Conservation (phyloP, 2,797 vertebrate species). For the Sphenopsis melanotis region DNA sequence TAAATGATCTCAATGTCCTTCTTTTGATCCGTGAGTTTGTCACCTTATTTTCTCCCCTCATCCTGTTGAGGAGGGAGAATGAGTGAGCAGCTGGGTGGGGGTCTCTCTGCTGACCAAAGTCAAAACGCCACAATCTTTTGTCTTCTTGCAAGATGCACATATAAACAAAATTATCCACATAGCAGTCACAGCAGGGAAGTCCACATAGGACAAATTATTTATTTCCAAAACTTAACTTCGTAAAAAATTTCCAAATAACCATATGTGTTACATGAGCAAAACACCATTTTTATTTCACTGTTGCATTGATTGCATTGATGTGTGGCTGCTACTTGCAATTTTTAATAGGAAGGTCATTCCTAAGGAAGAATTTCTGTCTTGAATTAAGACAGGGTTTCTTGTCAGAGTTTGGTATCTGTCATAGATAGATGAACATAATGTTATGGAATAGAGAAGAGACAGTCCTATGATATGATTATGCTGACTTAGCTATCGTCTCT, state of each 20-base stretch:
- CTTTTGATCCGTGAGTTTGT: background rate
- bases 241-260: background rate
- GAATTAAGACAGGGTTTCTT: background rate
- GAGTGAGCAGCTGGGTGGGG: accelerated
- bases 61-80: background rate
- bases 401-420: background rate
- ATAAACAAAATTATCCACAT: background rate
- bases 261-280: background rate
- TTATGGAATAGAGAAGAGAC: background rate
- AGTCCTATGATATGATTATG: background rate
- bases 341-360: background rate
- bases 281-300: background rate
- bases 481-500: background rate
- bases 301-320: background rate
- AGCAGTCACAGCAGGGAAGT: background rate
- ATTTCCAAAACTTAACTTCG: background rate
- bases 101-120: background rate
- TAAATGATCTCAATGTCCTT: background rate
- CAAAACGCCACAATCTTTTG: background rate
- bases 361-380: background rate
- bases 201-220: background rate
- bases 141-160: background rate
- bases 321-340: background rate
- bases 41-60: background rate
- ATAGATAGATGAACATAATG: background rate